Percentiles rank a stretch among this genome's conserved stretches.
Conservation (phyloP, 2,888 invertebrate species). For the Gerosis bhagava region DNA sequence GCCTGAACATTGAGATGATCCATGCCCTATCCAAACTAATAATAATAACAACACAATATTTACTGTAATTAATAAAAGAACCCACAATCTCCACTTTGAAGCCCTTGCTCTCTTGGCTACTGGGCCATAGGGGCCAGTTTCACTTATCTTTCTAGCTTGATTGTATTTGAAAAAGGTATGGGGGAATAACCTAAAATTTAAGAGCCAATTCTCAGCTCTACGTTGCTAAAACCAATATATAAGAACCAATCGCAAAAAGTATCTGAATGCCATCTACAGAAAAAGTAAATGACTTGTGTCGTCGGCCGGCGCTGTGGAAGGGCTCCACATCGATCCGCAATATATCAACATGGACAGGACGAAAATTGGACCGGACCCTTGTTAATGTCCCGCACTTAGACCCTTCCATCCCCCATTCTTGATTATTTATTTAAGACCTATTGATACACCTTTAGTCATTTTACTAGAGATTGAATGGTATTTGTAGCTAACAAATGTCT, state of each 20-base stretch:
- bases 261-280: constrained; percentile 45
- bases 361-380: constrained; percentile 81
- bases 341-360: constrained; percentile 80
- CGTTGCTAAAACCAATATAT: no score
- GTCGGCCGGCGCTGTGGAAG: constrained; percentile 43
- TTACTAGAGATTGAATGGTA: neutral
- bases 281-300: constrained; percentile 66
- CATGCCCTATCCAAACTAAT: no score
- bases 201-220: no score
- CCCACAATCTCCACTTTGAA: no score
- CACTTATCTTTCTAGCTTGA: no score
- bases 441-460: constrained; percentile 48
- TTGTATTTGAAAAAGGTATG: no score
- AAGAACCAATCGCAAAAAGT: constrained; percentile 5
- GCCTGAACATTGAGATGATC: no score
- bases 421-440: constrained; percentile 76
- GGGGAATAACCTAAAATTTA: no score
- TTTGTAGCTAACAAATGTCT: neutral
- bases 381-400: constrained; percentile 77
- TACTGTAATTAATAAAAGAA: no score
- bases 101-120: no score
- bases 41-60: no score
- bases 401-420: constrained; percentile 69
- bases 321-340: constrained; percentile 66
- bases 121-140: no score